Base-by-base conservation (phyloP, 2,888 invertebrate genomes). In the Cantharis rufa region DNA sequence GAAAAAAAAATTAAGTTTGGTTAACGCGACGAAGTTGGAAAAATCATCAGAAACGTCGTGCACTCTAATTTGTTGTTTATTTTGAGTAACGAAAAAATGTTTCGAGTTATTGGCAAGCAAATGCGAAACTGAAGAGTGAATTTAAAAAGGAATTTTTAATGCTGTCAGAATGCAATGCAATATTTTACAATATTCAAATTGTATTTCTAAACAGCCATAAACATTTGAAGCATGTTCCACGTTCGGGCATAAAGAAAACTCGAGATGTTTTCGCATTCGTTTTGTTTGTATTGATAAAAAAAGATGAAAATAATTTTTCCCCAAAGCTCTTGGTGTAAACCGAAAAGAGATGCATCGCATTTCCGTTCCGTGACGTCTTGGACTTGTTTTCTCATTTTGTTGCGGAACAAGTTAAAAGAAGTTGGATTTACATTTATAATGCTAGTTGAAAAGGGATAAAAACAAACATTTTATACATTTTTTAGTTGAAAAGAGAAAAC, bases 171-270 rank as follows among this genome's bases (percentile, higher is more conserved):
- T 71, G 62, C 79, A 76, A 63, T 69, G 62, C 77, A 72, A 74
- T 77, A 79, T 74, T 79, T 81, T 79, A 74, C 76, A 66, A 72
- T 76, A 78, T 79, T 80, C 80, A 82, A 82, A 80, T 82, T 82
- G 79, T 80, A 81, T 75, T 80, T 78, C 80, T 82, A 83, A 83
- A 81, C 81, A 81, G 82, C 79, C 74, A 83, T 83, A 83, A 83
- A 83, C 79, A 83, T 82, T 83, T 83, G 81, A 80, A 77, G 78
- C 83, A 83, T 83, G 83, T 82, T 74, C 80, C 78, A 79, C 81
- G 74, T 82, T 80, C 73, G 76, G n/a, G 75, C 77, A 78, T 79
- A 78, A 79, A 77, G 80, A 76, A 78, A 77, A 75, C 72, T 75
- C 75, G 74, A 72, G 71, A 77, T 74, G 66, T 72, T 70, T 75